Conservation (phyloP, 2,888 invertebrate genomes). For the Dendrolimus pini region DNA sequence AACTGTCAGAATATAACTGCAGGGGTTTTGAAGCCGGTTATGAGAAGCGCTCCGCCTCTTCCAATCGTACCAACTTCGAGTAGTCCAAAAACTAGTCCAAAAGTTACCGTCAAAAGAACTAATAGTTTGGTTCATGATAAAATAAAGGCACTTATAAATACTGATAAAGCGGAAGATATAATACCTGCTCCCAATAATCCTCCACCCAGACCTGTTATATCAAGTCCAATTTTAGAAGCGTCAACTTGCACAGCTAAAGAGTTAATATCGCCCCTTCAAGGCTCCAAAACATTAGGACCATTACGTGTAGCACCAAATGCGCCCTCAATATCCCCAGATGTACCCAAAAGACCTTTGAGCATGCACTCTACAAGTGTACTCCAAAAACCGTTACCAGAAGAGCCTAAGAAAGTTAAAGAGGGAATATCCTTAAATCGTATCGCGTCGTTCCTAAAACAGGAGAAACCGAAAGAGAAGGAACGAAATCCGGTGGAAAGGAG, state of each 20-base stretch:
- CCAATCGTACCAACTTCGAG: constrained; percentile 71
- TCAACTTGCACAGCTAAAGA: constrained; percentile 89
- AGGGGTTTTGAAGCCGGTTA: constrained; percentile 59
- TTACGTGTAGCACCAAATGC: constrained; percentile 76
- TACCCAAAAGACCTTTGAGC: constrained; percentile 71
- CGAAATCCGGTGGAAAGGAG: constrained; percentile 69
- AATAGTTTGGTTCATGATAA: constrained; percentile 61
- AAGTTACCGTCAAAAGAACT: constrained; percentile 52
- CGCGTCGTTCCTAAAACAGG: constrained; percentile 84
- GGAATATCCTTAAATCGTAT: constrained; percentile 82
- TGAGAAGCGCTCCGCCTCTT: constrained; percentile 79
- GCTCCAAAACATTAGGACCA: constrained; percentile 78
- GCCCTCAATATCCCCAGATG: constrained; percentile 48
- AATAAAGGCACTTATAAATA: constrained; percentile 58
- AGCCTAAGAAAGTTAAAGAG: constrained; percentile 75
- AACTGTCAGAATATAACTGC: constrained; percentile 53
- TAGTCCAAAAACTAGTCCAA: constrained; percentile 52
- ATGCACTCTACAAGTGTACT: constrained; percentile 54
- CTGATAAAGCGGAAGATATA: constrained; percentile 57
- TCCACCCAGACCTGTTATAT: constrained; percentile 85
- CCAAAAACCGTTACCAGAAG: constrained; percentile 64
- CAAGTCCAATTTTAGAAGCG: constrained; percentile 87
- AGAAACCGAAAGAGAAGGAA: constrained; percentile 69
- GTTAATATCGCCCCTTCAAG: constrained; percentile 79
- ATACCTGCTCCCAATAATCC: constrained; percentile 73